A percentile compares a stretch with the other conserved stretches of the same genome.
Evolutionary conservation across 2,888 invertebrate genomes (phyloP).

Genomic region (Agrotis segetum): DNA sequence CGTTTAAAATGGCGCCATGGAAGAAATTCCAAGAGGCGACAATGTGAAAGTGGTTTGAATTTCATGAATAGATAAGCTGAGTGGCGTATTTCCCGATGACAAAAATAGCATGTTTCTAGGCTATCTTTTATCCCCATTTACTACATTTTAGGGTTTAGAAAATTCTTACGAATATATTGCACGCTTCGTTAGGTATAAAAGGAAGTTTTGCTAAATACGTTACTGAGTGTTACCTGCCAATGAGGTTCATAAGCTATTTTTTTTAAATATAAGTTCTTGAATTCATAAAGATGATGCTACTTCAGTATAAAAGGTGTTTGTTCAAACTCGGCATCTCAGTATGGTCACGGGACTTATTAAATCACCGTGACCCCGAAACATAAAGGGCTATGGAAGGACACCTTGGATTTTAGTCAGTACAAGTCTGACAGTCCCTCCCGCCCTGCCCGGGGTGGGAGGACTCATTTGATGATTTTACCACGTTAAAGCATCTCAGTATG

Average conservation of each 20-base stretch:
- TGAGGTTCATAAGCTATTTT: not conserved
- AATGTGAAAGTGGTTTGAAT: slow-evolving; percentile 32
- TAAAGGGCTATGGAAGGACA: too few species aligned
- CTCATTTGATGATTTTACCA: too few species aligned
- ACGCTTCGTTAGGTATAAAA: too few species aligned
- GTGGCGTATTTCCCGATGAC: not conserved
- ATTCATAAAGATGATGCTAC: not conserved
- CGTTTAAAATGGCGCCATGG: slow-evolving; percentile 9
- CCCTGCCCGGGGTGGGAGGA: too few species aligned
- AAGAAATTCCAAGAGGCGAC: slow-evolving; percentile 3
- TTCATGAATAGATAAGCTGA: slow-evolving; percentile 6
- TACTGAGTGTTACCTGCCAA: not conserved
- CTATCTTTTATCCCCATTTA: not conserved
- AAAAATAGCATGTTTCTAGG: not conserved
- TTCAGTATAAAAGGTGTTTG: not conserved
- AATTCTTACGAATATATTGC: too few species aligned
- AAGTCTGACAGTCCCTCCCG: too few species aligned
- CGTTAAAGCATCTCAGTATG: not conserved
- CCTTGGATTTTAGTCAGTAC: too few species aligned
- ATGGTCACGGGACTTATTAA: too few species aligned
- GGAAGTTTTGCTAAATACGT: not conserved
- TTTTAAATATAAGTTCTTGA: not conserved
- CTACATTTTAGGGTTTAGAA: not conserved
- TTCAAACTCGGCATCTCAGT: not conserved
- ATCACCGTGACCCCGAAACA: too few species aligned